Evolutionary conservation across 2,888 invertebrate species (phyloP).

Genomic region (Halictus ligatus): DNA sequence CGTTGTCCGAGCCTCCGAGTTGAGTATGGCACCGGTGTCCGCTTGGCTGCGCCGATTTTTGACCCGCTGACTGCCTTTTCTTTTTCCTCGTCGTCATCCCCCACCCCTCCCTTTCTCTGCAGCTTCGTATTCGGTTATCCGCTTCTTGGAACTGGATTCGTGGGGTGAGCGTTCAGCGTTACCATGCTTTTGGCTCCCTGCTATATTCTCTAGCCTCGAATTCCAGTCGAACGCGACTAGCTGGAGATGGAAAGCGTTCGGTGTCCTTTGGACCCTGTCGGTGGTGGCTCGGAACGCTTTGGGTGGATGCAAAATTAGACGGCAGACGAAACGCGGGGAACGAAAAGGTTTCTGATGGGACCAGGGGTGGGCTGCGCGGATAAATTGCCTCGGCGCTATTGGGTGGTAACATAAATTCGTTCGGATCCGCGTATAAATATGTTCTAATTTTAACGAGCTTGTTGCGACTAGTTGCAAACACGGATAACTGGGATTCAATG

Average conservation of each 20-base stretch:
- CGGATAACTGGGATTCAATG: not conserved
- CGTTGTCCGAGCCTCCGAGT: not conserved
- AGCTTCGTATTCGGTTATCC: not conserved
- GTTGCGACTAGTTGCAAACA: not conserved
- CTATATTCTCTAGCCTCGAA: not conserved
- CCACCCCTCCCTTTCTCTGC: not conserved
- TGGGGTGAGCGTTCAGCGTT: not conserved
- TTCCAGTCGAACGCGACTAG: not conserved
- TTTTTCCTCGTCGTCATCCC: not conserved
- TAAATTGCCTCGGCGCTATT: not conserved
- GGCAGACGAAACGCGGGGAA: not conserved
- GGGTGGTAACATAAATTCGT: conserved; percentile 2
- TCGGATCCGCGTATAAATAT: not conserved
- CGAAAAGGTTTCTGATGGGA: not conserved
- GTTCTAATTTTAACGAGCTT: not conserved
- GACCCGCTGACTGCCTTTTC: not conserved
- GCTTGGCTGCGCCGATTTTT: not conserved
- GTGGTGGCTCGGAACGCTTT: not conserved
- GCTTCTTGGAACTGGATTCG: not conserved
- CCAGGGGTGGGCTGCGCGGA: not conserved
- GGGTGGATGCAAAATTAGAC: not conserved
- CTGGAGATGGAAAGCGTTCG: conserved; percentile 5
- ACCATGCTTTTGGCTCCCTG: not conserved
- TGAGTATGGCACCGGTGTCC: not conserved
- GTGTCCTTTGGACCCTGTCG: not conserved